Evolutionary conservation across 2,797 vertebrate genomes (phyloP).

Genomic region (Masticophis lateralis): DNA sequence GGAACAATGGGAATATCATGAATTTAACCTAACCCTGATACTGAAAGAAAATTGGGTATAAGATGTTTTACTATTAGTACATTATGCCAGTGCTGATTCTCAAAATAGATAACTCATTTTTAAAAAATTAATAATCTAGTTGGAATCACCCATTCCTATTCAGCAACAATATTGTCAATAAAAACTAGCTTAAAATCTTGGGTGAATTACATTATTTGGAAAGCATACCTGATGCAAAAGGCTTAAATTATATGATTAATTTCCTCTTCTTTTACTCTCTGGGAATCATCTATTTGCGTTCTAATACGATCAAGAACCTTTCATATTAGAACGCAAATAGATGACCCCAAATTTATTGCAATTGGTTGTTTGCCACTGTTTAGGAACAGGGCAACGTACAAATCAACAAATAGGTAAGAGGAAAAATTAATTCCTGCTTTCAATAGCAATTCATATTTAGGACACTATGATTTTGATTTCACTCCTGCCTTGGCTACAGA

Average conservation of each 20-base stretch:
- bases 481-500: conserved; percentile 30
- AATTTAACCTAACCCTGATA: not conserved
- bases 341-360: not conserved
- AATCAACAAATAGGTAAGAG: not conserved
- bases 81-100: not conserved
- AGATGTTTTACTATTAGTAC: not conserved
- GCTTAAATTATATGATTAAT: not conserved
- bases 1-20: not conserved
- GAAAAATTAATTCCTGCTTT: not conserved
- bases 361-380: not conserved
- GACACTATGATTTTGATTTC: conserved; percentile 24
- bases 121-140: not conserved
- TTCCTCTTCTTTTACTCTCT: not conserved
- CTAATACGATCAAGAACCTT: not conserved
- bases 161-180: not conserved
- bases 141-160: not conserved
- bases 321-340: not conserved
- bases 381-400: not conserved
- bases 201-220: not conserved
- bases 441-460: not conserved
- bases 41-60: not conserved
- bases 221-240: not conserved
- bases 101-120: not conserved
- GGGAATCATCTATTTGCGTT: not conserved
- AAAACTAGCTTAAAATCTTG: not conserved